These are phyloP conservation scores for Tragelaphus buxtoni DNA, from an alignment of 2,113 vertebrate genomes.

Conservation along the genomic window DNA sequence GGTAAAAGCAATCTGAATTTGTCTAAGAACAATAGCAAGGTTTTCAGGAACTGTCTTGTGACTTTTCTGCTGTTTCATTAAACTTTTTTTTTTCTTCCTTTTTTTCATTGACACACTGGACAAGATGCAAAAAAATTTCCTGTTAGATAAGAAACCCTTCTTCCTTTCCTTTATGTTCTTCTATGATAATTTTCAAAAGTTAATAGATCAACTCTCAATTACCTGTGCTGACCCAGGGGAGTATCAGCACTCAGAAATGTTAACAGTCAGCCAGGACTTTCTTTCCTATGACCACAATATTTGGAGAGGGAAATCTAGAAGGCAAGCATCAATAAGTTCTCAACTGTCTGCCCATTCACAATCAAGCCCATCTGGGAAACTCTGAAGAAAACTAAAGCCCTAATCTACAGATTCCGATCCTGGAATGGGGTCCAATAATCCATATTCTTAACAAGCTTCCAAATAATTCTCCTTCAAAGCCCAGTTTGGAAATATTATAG, in stretches of 20 bases:
- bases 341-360: neutral
- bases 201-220: constrained; percentile 27
- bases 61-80: neutral
- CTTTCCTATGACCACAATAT: neutral
- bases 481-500: neutral
- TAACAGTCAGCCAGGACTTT: neutral
- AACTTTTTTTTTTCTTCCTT: neutral
- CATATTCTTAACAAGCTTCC: neutral
- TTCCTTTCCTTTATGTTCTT: neutral
- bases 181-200: constrained; percentile 15
- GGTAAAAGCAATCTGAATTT: neutral
- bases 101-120: neutral
- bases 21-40: neutral
- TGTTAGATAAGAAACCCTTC: neutral
- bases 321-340: neutral
- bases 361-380: neutral
- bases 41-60: constrained; percentile 19
- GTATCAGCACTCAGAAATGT: neutral
- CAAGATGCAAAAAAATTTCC: neutral
- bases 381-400: neutral
- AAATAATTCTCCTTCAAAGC: neutral
- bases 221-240: neutral
- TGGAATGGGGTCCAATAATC: neutral
- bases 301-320: neutral
- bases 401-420: neutral